phyloP scores from a whole-genome alignment of 1,140 invertebrate species.

The Bombus impatiens region DNA sequence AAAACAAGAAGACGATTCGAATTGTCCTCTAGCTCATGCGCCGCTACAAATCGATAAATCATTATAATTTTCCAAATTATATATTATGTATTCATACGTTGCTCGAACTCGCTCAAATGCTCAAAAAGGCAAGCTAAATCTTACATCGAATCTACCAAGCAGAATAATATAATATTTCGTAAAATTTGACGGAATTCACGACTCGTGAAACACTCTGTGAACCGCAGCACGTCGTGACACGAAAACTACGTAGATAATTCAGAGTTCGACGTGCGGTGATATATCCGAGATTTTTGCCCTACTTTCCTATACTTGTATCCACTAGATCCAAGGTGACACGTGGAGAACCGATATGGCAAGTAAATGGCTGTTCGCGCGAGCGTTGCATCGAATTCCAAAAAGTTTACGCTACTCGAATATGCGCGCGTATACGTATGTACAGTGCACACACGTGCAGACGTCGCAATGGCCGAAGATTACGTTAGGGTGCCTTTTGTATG shows the following conservation, averaged over 20 bases:
- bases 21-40: no score
- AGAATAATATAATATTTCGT: no score
- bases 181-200: no score
- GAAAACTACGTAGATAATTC: constrained; percentile 13
- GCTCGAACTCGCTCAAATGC: no score
- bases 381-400: constrained; percentile 50
- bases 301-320: constrained; percentile 43
- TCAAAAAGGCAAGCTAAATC: no score
- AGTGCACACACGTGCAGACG: not conserved
- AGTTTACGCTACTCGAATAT: not conserved
- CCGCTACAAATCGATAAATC: no score
- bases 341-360: constrained; percentile 26
- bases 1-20: no score
- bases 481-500: constrained; percentile 74
- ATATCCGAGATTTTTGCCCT: constrained; percentile 50
- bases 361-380: constrained; percentile 47
- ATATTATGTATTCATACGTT: no score
- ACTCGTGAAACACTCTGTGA: no score
- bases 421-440: not conserved
- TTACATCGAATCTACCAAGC: no score
- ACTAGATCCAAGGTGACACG: constrained; percentile 40
- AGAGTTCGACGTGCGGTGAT: constrained; percentile 26
- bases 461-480: constrained; percentile 60
- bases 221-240: no score
- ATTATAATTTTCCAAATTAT: no score